Conservation (phyloP, 2,888 invertebrate genomes). For the Tetragnatha montana region DNA sequence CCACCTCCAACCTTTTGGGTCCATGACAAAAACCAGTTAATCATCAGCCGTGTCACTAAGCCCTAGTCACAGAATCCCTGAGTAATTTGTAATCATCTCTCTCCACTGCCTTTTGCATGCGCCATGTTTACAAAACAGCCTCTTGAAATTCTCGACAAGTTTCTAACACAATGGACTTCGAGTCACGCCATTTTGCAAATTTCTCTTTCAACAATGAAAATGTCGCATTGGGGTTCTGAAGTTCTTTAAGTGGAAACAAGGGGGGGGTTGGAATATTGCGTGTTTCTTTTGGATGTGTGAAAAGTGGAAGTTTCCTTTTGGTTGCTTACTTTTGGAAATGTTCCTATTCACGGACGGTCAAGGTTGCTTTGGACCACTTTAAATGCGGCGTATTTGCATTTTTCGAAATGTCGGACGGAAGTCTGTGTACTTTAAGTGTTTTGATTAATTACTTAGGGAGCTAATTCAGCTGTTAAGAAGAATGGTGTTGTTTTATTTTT, state of each 20-base stretch:
- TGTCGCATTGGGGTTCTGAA: not conserved
- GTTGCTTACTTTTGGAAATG: not conserved
- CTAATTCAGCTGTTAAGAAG: no score
- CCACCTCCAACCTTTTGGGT: not conserved
- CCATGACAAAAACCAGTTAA: not conserved
- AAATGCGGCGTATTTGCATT: not conserved
- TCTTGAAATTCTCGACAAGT: conserved; percentile 1
- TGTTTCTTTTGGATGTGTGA: not conserved
- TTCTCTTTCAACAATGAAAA: not conserved
- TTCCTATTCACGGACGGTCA: not conserved
- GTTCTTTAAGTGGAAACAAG: not conserved
- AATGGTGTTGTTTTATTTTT: no score
- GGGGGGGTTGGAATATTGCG: not conserved
- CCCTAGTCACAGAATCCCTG: not conserved
- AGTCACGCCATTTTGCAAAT: conserved; percentile 16
- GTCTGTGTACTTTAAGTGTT: not conserved
- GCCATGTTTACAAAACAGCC: conserved; percentile 3
- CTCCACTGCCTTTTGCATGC: not conserved
- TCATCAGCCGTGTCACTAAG: not conserved
- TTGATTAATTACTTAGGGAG: not conserved
- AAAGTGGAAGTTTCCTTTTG: not conserved
- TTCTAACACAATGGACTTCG: not conserved
- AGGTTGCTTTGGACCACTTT: not conserved
- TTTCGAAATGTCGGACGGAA: not conserved
- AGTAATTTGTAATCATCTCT: not conserved